Percentiles rank a stretch among this genome's conserved stretches.
Evolutionary conservation across 37 sponge, comb jelly and placozoan species (phyloP).

Genomic region (Theonella swinhoei): DNA sequence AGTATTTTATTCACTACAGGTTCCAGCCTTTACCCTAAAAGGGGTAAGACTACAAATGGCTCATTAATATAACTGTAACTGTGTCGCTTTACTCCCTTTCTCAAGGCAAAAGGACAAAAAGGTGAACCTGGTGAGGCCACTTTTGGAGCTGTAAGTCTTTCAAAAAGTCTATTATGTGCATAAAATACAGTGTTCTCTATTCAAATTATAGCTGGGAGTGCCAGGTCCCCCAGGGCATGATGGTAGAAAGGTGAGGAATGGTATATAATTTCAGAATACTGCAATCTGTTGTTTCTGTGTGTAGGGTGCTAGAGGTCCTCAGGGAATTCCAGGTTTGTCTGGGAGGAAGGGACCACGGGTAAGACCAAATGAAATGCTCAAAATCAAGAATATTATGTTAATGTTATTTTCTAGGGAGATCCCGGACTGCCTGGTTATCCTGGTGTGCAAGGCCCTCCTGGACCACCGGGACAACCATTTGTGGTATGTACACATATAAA

Average conservation of each 20-base stretch:
- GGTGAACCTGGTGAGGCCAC: constrained; percentile 56
- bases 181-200: too few relatives aligned
- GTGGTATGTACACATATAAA: constrained; percentile 11
- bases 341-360: constrained; percentile 65
- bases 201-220: constrained; percentile 45
- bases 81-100: too few relatives aligned
- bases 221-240: constrained; percentile 47
- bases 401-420: constrained; percentile 48
- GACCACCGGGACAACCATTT: constrained; percentile 69
- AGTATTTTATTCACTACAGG: too few relatives aligned
- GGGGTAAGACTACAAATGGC: too few relatives aligned
- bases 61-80: too few relatives aligned
- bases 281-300: not conserved
- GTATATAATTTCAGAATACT: not conserved
- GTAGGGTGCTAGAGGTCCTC: constrained; percentile 56
- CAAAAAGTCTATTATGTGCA: too few relatives aligned
- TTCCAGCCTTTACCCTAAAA: too few relatives aligned
- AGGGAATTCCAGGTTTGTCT: constrained; percentile 56
- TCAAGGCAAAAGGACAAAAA: constrained; percentile 76
- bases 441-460: constrained; percentile 53
- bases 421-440: constrained; percentile 51
- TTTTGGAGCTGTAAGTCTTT: constrained; percentile 56
- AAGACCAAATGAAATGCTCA: not conserved
- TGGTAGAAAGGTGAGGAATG: constrained; percentile 40
- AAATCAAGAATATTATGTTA: not conserved